Percentiles rank a stretch among this genome's conserved stretches.
phyloP scores from a whole-genome alignment of 2,797 vertebrate species.

The Takifugu rubripes region DNA sequence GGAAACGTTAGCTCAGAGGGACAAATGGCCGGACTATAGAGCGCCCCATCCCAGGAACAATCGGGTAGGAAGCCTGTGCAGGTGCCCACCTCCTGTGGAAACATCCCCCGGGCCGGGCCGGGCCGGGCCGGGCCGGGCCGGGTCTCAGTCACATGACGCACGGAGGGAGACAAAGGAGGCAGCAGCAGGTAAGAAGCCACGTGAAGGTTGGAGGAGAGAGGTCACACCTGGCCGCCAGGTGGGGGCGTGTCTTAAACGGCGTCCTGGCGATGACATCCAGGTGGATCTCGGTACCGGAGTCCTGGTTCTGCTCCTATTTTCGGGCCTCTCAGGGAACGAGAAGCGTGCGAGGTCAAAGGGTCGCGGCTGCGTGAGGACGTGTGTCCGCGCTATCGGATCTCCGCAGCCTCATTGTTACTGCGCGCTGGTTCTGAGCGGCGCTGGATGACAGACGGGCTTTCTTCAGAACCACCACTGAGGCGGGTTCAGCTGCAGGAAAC shows the following conservation, averaged over 20 bases:
- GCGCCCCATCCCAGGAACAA: conserved; percentile 63
- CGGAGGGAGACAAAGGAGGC: not conserved
- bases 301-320: no score
- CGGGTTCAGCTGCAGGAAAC: conserved; percentile 71
- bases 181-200: no score
- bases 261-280: no score
- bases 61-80: conserved; percentile 61
- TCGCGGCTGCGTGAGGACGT: conserved; percentile 23
- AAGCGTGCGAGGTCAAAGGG: conserved; percentile 36
- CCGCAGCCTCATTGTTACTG: conserved; percentile 57
- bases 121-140: conserved; percentile 24
- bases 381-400: conserved; percentile 34
- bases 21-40: conserved; percentile 51
- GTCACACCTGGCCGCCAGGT: no score
- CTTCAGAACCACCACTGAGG: conserved; percentile 33
- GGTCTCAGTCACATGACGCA: no score
- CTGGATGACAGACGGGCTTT: conserved; percentile 47
- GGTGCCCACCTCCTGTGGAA: conserved; percentile 70
- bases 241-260: no score
- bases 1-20: conserved; percentile 67
- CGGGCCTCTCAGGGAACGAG: not conserved
- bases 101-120: conserved; percentile 44
- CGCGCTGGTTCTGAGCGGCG: conserved; percentile 20
- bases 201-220: no score
- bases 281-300: no score